These are phyloP conservation scores for Malurus leucopterus DNA, from an alignment of 2,797 vertebrate species.

Conservation along the genomic window DNA sequence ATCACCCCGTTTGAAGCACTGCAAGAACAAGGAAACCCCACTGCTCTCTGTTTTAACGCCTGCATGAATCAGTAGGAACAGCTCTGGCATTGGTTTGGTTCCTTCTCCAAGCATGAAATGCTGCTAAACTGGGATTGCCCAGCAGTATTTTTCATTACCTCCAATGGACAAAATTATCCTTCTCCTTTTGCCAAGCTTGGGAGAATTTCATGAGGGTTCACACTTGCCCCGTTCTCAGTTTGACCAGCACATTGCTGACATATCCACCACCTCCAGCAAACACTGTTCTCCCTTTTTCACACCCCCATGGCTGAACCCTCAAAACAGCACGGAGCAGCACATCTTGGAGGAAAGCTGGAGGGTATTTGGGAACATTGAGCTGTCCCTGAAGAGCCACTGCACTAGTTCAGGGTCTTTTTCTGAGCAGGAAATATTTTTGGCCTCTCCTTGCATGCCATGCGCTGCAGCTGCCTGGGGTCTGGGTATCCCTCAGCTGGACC, in stretches of 20 bases:
- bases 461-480: accelerated
- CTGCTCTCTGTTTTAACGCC: not conserved
- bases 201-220: not conserved
- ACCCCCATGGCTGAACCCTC: not conserved
- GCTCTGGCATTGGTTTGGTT: not conserved
- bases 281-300: no score
- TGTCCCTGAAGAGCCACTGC: not conserved
- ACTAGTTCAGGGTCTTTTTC: not conserved
- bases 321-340: accelerated
- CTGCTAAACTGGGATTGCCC: not conserved
- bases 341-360: not conserved
- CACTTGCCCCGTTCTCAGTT: not conserved
- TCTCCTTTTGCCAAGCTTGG: not conserved
- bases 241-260: not conserved
- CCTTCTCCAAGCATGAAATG: not conserved
- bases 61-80: not conserved
- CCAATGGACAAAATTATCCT: not conserved
- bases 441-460: accelerated
- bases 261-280: not conserved
- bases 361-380: not conserved
- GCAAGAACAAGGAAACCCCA: not conserved
- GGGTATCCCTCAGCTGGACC: no score
- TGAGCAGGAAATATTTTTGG: not conserved
- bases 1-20: accelerated
- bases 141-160: not conserved